These are phyloP conservation scores for Orchesellides sinensis DNA, from an alignment of 2,888 invertebrate species.

Conservation along the genomic window DNA sequence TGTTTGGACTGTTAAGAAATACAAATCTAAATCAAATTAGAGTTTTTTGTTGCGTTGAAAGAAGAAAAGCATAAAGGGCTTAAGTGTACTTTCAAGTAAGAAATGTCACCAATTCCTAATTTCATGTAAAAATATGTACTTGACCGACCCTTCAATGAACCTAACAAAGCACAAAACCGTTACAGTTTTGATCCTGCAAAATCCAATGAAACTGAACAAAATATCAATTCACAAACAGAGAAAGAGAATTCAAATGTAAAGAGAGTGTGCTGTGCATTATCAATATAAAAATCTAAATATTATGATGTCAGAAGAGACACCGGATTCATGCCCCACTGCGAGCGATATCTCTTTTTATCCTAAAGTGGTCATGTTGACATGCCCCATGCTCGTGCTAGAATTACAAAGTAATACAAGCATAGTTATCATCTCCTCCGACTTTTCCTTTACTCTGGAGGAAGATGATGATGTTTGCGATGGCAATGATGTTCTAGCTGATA, in stretches of 20 bases:
- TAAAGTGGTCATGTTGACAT: not conserved
- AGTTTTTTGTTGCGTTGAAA: no score
- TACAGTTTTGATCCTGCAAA: not conserved
- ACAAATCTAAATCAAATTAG: no score
- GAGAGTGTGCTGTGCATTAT: not conserved
- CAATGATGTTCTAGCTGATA: no score
- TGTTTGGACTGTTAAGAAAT: no score
- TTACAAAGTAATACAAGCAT: not conserved
- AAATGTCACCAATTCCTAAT: no score
- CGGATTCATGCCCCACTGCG: slow-evolving; percentile 39
- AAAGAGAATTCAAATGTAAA: not conserved
- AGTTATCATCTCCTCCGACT: not conserved
- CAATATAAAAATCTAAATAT: not conserved
- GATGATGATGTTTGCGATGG: not conserved
- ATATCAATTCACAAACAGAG: not conserved
- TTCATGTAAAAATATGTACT: no score
- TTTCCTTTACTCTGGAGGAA: not conserved
- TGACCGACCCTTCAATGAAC: not conserved
- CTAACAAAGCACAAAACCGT: not conserved
- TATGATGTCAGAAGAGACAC: slow-evolving; percentile 21
- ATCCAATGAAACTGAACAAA: not conserved
- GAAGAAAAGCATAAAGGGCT: no score
- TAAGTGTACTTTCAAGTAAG: no score
- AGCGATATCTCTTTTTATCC: slow-evolving; percentile 12
- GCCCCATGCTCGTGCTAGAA: no score